Evolutionary conservation across 2,797 vertebrate genomes (phyloP), one percentile per base, ranked within the genome.

Genomic region (Orientallactaga sibirica): DNA sequence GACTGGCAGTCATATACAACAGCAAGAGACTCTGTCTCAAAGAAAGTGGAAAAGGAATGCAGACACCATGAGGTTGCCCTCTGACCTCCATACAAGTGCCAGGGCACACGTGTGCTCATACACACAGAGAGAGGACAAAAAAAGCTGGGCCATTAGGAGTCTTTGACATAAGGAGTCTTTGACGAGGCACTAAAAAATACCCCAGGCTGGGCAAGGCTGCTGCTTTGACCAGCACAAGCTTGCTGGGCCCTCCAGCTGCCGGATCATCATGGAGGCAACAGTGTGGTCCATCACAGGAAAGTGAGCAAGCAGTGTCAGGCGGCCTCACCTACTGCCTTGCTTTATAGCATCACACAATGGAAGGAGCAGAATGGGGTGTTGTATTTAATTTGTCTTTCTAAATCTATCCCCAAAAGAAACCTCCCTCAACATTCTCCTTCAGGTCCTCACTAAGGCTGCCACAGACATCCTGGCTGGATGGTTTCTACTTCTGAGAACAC

Each of bases 371-470:
- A 16, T 19, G 43, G 24, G 88, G 18, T 74, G 19, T 9, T 75
- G 68, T 14, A n/a, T 29, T 87, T 77, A 61, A 91, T 74, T 14
- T 33, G 25, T 18, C n/a, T 80, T 77, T 62, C 92, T 33, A 92
- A 76, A 81, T 64, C 52, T 62, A 76, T 12, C 52, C 90, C 87
- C 66, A 29, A 58, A 58, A 71, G 7, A 48, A 58, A 33, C 11
- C 24, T 14, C 41, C n/a, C 3, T 29, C 5, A 24, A 24, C 5
- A 6, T 4, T 1, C 22, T 79, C 71, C 41, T 41, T 6, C 5
- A 66, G 52, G 52, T 37, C 67, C n/a, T 71, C 15, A 82, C 67
- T 25, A 55, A 67, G 8, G 25, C 33, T 71, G 48, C 68, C 33
- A 43, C 25, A 67, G n/a, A 55, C 48, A 58, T 76, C 24, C 27